phyloP scores from a whole-genome alignment of 1,140 invertebrate species.

The Pollicipes pollicipes region DNA sequence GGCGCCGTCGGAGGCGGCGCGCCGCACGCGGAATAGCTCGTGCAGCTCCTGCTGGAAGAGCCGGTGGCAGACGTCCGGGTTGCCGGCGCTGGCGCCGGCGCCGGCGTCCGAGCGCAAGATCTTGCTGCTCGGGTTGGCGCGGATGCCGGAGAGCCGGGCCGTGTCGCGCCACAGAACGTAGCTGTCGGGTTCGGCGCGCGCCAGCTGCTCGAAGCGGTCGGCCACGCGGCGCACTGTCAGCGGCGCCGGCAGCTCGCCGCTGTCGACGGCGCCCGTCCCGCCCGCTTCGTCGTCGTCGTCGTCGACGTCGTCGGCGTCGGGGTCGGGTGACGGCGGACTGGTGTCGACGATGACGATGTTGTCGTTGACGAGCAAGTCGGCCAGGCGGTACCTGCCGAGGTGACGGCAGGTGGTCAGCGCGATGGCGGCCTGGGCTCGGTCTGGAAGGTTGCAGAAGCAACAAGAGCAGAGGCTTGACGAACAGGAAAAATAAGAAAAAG shows the following conservation, averaged over 20 bases:
- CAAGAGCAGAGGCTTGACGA: slow-evolving; percentile 3
- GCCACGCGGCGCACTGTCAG: slow-evolving; percentile 8
- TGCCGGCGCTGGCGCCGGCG: slow-evolving; percentile 5
- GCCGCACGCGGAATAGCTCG: not conserved
- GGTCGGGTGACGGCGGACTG: not conserved
- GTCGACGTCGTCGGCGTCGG: not conserved
- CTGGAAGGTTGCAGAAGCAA: not conserved
- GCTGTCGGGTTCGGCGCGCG: not conserved
- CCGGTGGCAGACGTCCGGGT: not conserved
- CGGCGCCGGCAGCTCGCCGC: slow-evolving; percentile 4
- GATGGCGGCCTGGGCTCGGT: slow-evolving; percentile 10
- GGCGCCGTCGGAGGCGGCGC: no score
- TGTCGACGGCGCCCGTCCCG: no score
- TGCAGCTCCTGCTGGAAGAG: not conserved
- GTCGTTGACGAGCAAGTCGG: slow-evolving; percentile 19
- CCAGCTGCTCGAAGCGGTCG: slow-evolving; percentile 9
- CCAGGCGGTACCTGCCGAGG: slow-evolving; percentile 13
- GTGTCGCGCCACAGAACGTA: not conserved
- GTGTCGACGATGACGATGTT: slow-evolving; percentile 20
- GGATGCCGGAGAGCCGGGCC: slow-evolving; percentile 18
- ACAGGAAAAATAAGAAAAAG: not conserved
- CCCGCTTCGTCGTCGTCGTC: not conserved
- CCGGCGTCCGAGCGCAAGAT: slow-evolving; percentile 21
- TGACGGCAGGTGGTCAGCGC: slow-evolving; percentile 11
- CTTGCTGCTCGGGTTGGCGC: slow-evolving; percentile 24